These are phyloP conservation scores for Merodon equestris DNA, from an alignment of 2,888 invertebrate species.

Conservation along the genomic window DNA sequence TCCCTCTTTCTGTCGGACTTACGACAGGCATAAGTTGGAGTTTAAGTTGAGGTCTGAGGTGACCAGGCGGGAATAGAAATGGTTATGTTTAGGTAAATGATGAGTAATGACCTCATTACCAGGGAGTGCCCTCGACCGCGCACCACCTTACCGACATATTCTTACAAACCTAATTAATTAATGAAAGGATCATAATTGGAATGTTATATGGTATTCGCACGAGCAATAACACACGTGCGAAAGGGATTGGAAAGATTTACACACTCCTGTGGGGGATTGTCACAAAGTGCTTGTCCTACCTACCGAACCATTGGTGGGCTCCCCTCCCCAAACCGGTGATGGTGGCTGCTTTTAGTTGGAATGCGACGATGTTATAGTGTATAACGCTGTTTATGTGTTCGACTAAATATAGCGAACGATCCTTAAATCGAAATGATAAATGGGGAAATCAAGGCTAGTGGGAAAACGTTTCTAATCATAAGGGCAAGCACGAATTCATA, in stretches of 20 bases:
- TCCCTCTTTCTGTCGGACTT: no score
- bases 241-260: constrained; percentile 12
- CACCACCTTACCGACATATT: neutral
- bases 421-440: constrained; percentile 26
- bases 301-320: no score
- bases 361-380: neutral
- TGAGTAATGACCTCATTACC: constrained; percentile 54
- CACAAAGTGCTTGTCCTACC: constrained; percentile 32
- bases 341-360: no score
- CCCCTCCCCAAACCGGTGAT: no score
- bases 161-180: constrained; percentile 36
- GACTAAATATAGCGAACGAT: constrained; percentile 9
- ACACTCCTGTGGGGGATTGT: constrained; percentile 26
- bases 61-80: constrained; percentile 20
- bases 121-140: constrained; percentile 41
- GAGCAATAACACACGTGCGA: neutral
- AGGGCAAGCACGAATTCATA: no score
- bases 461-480: no score
- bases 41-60: neutral
- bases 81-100: constrained; percentile 31
- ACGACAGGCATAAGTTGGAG: neutral
- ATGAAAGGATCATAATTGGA: constrained; percentile 43
- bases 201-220: constrained; percentile 16
- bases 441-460: constrained; percentile 6
- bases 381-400: constrained; percentile 1